Base-by-base conservation (phyloP, 2,888 invertebrate genomes). In the Liopterus haemorrhoidalis region DNA sequence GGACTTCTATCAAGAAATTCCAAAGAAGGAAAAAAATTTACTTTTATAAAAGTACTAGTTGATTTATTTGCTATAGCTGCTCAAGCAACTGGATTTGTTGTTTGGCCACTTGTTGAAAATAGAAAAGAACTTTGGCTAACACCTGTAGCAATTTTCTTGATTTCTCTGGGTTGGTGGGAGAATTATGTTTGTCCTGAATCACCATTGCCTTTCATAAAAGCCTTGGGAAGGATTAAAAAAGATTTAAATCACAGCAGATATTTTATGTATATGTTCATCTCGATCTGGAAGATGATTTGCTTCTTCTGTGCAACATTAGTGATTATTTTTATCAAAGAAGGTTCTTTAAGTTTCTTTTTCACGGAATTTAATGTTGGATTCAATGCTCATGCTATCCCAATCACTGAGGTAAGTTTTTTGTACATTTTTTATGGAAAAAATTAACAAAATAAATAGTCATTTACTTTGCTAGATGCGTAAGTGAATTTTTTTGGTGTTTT, bases 101-200 rank as follows among this genome's bases (percentile, higher is more conserved):
- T 92, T 11, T 94, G 92, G 90, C 92, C 93, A n/a, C 68, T 89
- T 41, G 70, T 86, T 48, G 83, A 88, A 63, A 20, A 19, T 6
- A 81, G 80, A 51, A 79, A 81, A 50, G 78, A 81, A 39, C 67
- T 90, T 25, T 91, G 88, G 88, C 73, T 91, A 31, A 87, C 96
- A 55, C 93, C 95, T 1, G 72, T 90, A 0, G 77, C 92, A 1
- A 77, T 92, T 24, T 67, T 92, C 41, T 78, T 93, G 57, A 85
- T 92, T 51, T 96, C 96, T 1, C 76, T 90, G 25, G 90, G 91
- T 16, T 96, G 95, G 93, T 97, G 97, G 97, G 96, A 97, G 68
- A 97, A 97, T 68, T 97, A 90, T 63, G 89, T 94, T 1, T 86
- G 89, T 46, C 76, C 81, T 46, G 81, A 88, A 57, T 92, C 94